Evolutionary conservation across 2,888 invertebrate species (phyloP).

Genomic region (Tortricodes alternella): DNA sequence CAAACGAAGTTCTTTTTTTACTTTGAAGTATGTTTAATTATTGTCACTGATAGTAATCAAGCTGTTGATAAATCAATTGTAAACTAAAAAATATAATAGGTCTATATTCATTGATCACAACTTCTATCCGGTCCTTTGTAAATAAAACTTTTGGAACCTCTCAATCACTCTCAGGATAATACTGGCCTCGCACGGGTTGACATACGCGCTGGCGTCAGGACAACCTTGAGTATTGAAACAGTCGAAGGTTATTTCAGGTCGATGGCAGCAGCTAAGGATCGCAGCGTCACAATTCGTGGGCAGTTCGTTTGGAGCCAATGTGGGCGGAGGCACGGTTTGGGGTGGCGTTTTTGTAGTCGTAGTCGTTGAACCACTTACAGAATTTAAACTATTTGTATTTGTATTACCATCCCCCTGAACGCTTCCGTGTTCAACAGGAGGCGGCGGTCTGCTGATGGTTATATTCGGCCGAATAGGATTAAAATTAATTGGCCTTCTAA

Average conservation of each 20-base stretch:
- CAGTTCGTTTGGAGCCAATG: conserved; percentile 20
- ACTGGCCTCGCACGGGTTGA: conserved; percentile 57
- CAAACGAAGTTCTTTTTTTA: background rate
- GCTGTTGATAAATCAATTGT: conserved; percentile 18
- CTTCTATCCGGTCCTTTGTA: conserved; percentile 44
- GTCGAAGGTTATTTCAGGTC: conserved; percentile 48
- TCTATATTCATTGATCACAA: conserved; percentile 7
- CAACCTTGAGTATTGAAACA: conserved; percentile 64
- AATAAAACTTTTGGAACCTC: conserved; percentile 57
- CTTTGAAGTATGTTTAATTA: too few relatives aligned
- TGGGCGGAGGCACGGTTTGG: background rate
- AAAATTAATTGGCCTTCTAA: conserved; percentile 57
- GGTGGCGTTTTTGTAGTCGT: conserved; percentile 57
- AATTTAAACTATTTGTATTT: conserved; percentile 28
- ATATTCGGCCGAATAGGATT: conserved; percentile 47
- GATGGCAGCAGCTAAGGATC: conserved; percentile 63
- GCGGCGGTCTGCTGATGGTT: conserved; percentile 47
- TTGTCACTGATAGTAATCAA: too few relatives aligned
- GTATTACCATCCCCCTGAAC: conserved; percentile 41
- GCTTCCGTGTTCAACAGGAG: conserved; percentile 60
- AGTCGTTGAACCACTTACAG: background rate
- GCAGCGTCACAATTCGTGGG: conserved; percentile 61
- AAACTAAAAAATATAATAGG: conserved; percentile 6
- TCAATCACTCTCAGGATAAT: conserved; percentile 54
- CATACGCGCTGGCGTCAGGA: conserved; percentile 68